Evolutionary conservation across 2,888 invertebrate species (phyloP), one percentile per base, ranked within the genome.

Genomic region (Ornithoptera alexandrae): DNA sequence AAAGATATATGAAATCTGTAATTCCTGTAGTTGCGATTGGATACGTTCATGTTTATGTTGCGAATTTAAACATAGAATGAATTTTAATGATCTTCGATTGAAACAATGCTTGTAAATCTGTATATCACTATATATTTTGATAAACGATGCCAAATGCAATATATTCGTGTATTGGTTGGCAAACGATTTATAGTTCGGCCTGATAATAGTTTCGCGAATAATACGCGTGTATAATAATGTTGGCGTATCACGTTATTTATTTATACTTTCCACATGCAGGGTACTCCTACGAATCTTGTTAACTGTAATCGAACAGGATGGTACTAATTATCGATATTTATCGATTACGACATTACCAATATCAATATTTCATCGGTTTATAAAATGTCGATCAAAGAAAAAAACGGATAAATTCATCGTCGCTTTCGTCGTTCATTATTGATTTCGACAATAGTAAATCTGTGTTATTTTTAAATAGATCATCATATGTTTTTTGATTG

Each of bases 71-170:
- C 22, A 8, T 22, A 10, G 57, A 46, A 63, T 15, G 46, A 7
- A 57, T 22, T 56, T 68, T 58, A 46, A 58, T 62, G 39, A 58
- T 58, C 62, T 68, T 46, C 42, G 63, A 63, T 63, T 68, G 36
- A 50, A 59, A 63, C 62, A 59, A 63, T 17, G n/a, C n/a, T 10
- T 46, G 30, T 39, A 63, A 63, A 68, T 53, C 42, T 67, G 56
- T 20, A 24, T 30, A 46, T 50, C 57, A 20, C 4, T 30, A 30
- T 30, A 30, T 30, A 30, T 57, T 22, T 63, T 58, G 36, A 62
- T 56, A 53, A 68, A 68, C 69, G 69, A 65, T 70, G 70, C 70
- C 70, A 70, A 70, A 70, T 67, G 70, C 70, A 70, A 56, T 70
- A 70, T 66, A 60, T 64, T 36, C 56, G 57, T 67, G 67, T 70